phyloP scores from a whole-genome alignment of 1,140 invertebrate genomes.

The Leptopilina boulardi region DNA sequence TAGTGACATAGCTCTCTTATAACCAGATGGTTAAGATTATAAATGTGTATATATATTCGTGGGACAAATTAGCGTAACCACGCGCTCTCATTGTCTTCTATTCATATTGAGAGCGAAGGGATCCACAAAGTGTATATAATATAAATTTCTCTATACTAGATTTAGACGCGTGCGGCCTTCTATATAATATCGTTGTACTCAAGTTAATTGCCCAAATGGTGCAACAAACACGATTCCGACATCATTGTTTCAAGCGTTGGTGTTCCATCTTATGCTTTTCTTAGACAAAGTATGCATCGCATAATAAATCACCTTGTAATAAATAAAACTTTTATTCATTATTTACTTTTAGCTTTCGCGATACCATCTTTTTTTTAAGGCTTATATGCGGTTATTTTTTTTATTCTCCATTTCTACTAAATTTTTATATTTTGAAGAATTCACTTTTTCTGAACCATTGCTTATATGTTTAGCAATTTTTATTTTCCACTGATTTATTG shows the following conservation, averaged over 20 bases:
- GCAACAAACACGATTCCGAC: constrained; percentile 64
- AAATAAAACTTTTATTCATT: constrained; percentile 33
- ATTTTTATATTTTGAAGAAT: too few species aligned
- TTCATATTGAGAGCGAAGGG: constrained; percentile 61
- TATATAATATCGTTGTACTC: constrained; percentile 49
- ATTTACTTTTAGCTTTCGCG: not conserved
- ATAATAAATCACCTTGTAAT: constrained; percentile 40
- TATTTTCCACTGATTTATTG: too few species aligned
- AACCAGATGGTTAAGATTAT: constrained; percentile 33
- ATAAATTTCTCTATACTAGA: constrained; percentile 48
- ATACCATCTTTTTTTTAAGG: not conserved
- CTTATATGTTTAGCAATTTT: too few species aligned
- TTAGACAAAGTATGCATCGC: not conserved
- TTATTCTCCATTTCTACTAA: too few species aligned
- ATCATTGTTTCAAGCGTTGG: constrained; percentile 35
- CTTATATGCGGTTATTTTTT: not conserved
- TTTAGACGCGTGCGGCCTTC: constrained; percentile 65
- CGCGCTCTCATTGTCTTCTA: constrained; percentile 65
- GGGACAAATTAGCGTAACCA: constrained; percentile 49
- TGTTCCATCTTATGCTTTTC: constrained; percentile 45
- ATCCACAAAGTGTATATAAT: constrained; percentile 40
- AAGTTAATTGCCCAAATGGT: constrained; percentile 69
- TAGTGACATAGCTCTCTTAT: not conserved
- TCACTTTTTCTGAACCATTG: too few species aligned
- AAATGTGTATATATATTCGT: constrained; percentile 46